These are phyloP conservation scores for Agrypnus murinus DNA, from an alignment of 2,888 invertebrate species.

Conservation along the genomic window DNA sequence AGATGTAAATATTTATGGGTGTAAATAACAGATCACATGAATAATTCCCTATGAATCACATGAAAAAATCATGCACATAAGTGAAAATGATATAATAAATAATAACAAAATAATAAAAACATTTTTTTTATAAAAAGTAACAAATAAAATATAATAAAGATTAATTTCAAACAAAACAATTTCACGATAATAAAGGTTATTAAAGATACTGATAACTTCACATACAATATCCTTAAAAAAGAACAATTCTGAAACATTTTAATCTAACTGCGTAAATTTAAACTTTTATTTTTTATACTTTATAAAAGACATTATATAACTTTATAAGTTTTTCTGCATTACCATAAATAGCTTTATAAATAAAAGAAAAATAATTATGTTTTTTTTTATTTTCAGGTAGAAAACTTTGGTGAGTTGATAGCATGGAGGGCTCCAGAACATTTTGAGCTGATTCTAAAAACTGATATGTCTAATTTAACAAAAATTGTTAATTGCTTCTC, in stretches of 20 bases:
- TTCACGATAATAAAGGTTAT: slow-evolving; percentile 16
- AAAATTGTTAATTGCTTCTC: slow-evolving; percentile 83
- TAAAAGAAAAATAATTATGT: too few species aligned
- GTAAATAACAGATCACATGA: too few species aligned
- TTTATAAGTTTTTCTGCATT: too few species aligned
- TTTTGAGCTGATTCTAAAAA: slow-evolving; percentile 84
- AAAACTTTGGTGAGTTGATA: slow-evolving; percentile 84
- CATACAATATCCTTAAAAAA: neutral
- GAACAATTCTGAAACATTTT: neutral
- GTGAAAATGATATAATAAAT: too few species aligned
- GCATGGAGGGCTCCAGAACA: slow-evolving; percentile 87
- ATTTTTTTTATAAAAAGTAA: too few species aligned
- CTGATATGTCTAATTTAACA: slow-evolving; percentile 84
- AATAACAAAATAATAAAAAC: too few species aligned
- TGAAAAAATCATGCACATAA: too few species aligned
- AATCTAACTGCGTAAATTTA: slow-evolving; percentile 3
- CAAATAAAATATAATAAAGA: neutral
- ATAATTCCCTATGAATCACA: too few species aligned
- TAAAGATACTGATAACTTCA: slow-evolving; percentile 16
- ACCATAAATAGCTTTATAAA: too few species aligned
- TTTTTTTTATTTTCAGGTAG: slow-evolving; percentile 75
- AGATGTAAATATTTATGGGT: too few species aligned
- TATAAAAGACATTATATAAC: too few species aligned
- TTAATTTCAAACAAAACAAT: slow-evolving; percentile 1
- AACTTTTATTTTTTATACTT: too few species aligned